Evolutionary conservation across 2,797 vertebrate species (phyloP).

Genomic region (Apogon hyalosoma): DNA sequence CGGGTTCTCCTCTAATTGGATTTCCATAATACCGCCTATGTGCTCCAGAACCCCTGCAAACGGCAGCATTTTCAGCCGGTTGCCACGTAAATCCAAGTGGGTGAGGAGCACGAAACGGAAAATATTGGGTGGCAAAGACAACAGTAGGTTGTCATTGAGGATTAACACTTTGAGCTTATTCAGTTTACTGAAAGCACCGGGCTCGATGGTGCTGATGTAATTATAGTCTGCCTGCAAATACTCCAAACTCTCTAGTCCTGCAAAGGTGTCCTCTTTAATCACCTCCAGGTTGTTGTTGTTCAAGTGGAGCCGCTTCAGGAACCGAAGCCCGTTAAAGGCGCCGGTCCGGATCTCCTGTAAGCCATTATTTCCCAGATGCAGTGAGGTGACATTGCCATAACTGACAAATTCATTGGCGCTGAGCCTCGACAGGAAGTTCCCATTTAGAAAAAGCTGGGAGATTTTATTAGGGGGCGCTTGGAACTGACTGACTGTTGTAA

Average conservation of each 20-base stretch:
- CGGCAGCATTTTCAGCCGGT: conserved; percentile 94
- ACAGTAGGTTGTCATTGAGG: conserved; percentile 96
- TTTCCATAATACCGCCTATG: conserved; percentile 98
- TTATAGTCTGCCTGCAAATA: conserved; percentile 99
- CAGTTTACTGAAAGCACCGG: conserved; percentile 94
- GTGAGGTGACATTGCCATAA: conserved; percentile 94
- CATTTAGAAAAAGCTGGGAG: conserved; percentile 96
- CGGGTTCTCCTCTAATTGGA: conserved; percentile 97
- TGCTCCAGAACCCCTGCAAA: conserved; percentile 97
- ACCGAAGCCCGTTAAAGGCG: conserved; percentile 93
- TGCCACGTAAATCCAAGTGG: conserved; percentile 96
- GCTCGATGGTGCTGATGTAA: conserved; percentile 94
- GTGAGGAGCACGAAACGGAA: conserved; percentile 98
- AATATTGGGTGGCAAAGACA: conserved; percentile 95
- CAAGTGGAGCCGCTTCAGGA: conserved; percentile 94
- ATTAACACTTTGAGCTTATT: conserved; percentile 98
- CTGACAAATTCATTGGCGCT: conserved; percentile 94
- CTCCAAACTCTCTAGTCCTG: conserved; percentile 95
- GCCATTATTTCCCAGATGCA: conserved; percentile 97
- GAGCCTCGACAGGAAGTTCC: conserved; percentile 93
- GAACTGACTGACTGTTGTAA: conserved; percentile 91
- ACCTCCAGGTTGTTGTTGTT: conserved; percentile 98
- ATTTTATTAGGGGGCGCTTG: conserved; percentile 93
- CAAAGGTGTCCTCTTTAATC: conserved; percentile 93
- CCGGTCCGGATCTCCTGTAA: conserved; percentile 94